phyloP scores from a whole-genome alignment of 2,113 vertebrate species.

The Antechinus flavipes region DNA sequence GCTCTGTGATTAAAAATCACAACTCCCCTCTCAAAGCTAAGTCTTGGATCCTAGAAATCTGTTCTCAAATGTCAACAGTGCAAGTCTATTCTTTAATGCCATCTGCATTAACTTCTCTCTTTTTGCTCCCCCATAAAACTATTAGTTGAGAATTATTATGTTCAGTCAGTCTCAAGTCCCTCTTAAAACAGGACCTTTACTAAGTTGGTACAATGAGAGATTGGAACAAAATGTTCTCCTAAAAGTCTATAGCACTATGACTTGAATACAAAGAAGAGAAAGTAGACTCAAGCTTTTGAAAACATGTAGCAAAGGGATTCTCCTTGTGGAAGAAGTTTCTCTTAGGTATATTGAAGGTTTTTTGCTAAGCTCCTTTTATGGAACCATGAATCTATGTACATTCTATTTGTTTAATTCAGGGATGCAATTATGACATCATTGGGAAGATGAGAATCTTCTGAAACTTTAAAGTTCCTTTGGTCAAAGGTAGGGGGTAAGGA shows the following conservation, averaged over 20 bases:
- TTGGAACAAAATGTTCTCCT: neutral
- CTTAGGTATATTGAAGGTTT: neutral
- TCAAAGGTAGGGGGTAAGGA: neutral
- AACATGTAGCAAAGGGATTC: neutral
- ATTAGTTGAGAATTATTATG: neutral
- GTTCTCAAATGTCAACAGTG: neutral
- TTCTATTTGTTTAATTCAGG: neutral
- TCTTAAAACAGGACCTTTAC: neutral
- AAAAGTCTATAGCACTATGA: neutral
- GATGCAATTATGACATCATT: neutral
- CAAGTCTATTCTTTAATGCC: neutral
- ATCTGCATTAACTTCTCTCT: neutral
- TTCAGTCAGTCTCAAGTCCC: neutral
- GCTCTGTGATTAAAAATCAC: neutral
- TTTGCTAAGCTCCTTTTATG: neutral
- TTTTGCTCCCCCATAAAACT: neutral
- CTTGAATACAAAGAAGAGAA: neutral
- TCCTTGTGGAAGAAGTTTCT: neutral
- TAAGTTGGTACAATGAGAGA: neutral
- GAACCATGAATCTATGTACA: neutral
- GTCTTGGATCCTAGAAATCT: neutral
- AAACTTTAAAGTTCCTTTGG: neutral
- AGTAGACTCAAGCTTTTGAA: neutral
- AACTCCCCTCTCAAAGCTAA: neutral
- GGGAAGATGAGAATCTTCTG: neutral